Conservation (phyloP, 2,888 invertebrate species). For the Lepas anatifera region DNA sequence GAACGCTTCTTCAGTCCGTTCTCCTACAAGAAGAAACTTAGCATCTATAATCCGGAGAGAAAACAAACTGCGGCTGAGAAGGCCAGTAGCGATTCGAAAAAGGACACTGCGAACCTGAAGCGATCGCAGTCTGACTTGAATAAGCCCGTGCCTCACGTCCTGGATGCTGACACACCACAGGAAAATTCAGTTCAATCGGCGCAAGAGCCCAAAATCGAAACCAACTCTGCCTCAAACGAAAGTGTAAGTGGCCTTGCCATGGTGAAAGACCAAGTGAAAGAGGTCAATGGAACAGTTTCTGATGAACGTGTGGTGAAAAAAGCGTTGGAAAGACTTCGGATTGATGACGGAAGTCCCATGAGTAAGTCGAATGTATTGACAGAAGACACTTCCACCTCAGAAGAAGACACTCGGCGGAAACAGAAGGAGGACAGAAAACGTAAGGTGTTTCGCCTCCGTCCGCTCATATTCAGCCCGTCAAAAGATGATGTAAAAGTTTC, state of each 20-base stretch:
- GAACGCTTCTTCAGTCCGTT: conserved; percentile 5
- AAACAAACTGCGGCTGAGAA: neutral
- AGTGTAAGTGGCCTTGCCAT: too few species aligned
- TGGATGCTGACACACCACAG: too few species aligned
- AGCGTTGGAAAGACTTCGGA: neutral
- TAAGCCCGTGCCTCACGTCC: too few species aligned
- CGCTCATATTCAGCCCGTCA: neutral
- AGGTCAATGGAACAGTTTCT: neutral
- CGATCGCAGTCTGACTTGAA: too few species aligned
- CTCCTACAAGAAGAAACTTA: neutral
- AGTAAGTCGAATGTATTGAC: neutral
- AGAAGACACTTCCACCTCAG: too few species aligned
- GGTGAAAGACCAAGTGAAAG: neutral
- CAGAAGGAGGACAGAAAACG: neutral
- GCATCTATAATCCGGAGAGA: neutral
- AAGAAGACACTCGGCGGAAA: neutral
- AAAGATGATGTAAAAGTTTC: neutral
- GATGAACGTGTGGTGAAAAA: neutral
- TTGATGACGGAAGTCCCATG: neutral
- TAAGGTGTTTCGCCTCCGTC: neutral
- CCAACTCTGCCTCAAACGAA: too few species aligned
- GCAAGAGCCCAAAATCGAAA: too few species aligned
- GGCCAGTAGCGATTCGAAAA: neutral
- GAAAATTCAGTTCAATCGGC: too few species aligned
- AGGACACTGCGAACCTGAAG: neutral